Conservation (phyloP, 2,797 vertebrate species). For the Sphenopsis melanotis region DNA sequence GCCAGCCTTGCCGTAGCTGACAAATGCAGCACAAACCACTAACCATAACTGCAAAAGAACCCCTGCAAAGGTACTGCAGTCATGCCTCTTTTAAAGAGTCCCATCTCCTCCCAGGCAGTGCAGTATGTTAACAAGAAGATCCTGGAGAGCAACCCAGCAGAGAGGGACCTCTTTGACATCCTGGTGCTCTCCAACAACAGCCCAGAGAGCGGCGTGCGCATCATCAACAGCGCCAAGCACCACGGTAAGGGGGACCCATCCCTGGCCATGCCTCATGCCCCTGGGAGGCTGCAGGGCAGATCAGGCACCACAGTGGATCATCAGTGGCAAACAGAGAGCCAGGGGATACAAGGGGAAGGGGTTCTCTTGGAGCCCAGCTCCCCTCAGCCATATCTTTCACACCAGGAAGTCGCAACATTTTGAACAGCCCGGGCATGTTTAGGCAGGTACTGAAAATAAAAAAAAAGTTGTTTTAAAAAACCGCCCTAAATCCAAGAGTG, state of each 20-base stretch:
- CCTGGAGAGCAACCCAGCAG: conserved; percentile 65
- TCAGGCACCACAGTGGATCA: background rate
- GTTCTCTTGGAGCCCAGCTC: background rate
- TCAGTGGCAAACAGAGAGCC: background rate
- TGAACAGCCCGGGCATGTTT: background rate
- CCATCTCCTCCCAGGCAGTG: conserved; percentile 62
- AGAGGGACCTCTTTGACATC: conserved; percentile 78
- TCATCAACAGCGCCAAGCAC: conserved; percentile 74
- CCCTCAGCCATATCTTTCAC: background rate
- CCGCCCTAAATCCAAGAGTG: background rate
- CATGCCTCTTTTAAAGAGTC: background rate
- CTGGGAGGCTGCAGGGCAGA: background rate
- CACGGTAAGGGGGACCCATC: conserved; percentile 44
- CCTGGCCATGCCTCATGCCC: rapidly evolving
- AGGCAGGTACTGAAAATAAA: background rate
- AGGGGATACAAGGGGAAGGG: background rate
- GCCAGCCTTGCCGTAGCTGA: background rate
- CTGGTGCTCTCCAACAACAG: conserved; percentile 78
- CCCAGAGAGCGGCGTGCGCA: conserved; percentile 65
- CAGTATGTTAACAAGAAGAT: conserved; percentile 79
- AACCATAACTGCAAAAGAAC: background rate
- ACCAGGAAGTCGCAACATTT: background rate
- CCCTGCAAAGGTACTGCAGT: background rate
- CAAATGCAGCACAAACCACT: background rate
- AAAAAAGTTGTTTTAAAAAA: background rate